Base-by-base conservation (phyloP, 1,140 invertebrate species). In the Anastatus disparis region DNA sequence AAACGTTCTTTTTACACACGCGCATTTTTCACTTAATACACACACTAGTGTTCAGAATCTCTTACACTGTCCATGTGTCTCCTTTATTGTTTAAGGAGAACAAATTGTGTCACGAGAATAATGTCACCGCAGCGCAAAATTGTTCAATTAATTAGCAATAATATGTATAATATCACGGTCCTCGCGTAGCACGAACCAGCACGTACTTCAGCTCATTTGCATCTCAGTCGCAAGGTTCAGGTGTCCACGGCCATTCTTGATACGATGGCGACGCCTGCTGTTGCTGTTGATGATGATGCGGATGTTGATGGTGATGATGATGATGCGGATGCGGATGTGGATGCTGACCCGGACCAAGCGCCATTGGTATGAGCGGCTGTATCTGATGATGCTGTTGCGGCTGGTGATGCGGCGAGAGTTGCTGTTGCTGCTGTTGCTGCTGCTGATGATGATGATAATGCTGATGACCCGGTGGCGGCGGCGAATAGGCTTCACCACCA, bases 391-490 rank as follows among this genome's bases (percentile, higher is more conserved):
- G 83, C 73, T 81, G 82, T 81, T 82, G 84, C 81, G 78, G 80
- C 38, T 73, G 72, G 46, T 77, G 75, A 26, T 76, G 79, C 52
- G 79, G 78, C 20, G 81, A 79, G 70, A 82, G 83, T 61, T 83
- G 81, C 70, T 80, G 82, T 40, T 70, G 72, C 35, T 67, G 79
- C 20, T 80, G 80, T 15, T 78, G 78, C 48, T 81, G 81, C 46
- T 77, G 76, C 9, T 73, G 75, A 26, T 76, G 78, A 42, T 79
- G 77, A 17, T 82, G 80, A 71, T 83, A 82, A 58, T 83, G 82
- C 72, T 81, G 81, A 81, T 84, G 81, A 84, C 83, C 83, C 84
- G 84, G 84, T 75, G 84, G 84, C 75, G 82, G 83, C 83, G 83
- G 83, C 81, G 83, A 85, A 80, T 85, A 85, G 77, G 82, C 76